Conservation (phyloP, 2,888 invertebrate species). For the Drosophila anceps region DNA sequence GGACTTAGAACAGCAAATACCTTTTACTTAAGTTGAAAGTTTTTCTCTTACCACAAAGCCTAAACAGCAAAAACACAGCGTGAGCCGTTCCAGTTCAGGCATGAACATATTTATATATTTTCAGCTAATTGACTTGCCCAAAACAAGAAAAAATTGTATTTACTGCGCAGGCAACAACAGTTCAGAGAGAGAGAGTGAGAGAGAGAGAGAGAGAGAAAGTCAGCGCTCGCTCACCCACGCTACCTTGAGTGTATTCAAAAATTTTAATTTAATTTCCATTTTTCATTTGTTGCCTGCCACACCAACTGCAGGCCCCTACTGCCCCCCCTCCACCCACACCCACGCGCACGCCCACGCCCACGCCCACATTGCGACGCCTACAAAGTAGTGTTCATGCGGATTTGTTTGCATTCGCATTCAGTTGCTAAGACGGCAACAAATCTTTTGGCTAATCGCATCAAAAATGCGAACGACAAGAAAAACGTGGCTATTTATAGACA, state of each 20-base stretch:
- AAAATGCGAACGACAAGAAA: conserved; percentile 55
- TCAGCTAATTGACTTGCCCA: conserved; percentile 42
- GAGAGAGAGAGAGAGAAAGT: neutral
- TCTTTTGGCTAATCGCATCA: conserved; percentile 65
- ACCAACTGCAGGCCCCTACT: no score
- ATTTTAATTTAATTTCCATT: conserved; percentile 57
- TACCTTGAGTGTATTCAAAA: conserved; percentile 27
- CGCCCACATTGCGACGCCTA: conserved; percentile 1
- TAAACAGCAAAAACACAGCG: no score
- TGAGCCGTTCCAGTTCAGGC: neutral
- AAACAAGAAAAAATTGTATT: conserved; percentile 17
- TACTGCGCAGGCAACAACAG: neutral
- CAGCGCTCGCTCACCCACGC: conserved; percentile 40
- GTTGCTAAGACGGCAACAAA: conserved; percentile 68
- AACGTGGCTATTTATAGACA: conserved; percentile 52
- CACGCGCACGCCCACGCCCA: neutral
- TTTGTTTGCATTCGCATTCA: conserved; percentile 53
- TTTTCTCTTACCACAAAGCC: neutral
- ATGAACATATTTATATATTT: conserved; percentile 20
- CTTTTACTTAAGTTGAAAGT: neutral
- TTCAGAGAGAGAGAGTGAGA: no score
- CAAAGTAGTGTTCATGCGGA: conserved; percentile 40
- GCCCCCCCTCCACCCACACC: no score
- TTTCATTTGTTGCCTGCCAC: conserved; percentile 30
- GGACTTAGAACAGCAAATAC: neutral